These are phyloP conservation scores for Colletes latitarsis DNA, from an alignment of 1,140 invertebrate genomes.

Conservation along the genomic window DNA sequence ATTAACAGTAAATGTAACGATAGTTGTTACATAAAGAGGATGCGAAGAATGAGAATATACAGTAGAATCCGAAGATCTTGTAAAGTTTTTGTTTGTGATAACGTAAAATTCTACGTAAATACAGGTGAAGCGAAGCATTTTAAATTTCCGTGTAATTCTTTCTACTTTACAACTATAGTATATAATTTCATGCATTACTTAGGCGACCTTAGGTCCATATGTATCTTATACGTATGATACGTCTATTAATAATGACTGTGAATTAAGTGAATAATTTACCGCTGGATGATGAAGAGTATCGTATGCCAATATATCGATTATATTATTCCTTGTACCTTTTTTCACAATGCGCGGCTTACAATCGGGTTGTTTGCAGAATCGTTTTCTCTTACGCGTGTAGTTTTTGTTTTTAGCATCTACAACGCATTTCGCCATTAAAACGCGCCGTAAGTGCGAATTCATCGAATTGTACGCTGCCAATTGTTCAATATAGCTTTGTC, in stretches of 20 bases:
- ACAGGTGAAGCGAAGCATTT: too few species aligned
- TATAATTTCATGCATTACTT: too few species aligned
- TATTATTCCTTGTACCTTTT: conserved; percentile 62
- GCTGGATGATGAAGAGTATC: conserved; percentile 75
- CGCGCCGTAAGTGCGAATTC: conserved; percentile 72
- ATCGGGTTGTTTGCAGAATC: conserved; percentile 49
- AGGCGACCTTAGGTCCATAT: too few species aligned
- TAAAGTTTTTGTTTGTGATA: too few species aligned
- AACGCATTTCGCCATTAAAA: conserved; percentile 74
- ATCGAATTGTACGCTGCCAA: conserved; percentile 76
- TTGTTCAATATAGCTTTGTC: conserved; percentile 75
- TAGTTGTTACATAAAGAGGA: too few species aligned
- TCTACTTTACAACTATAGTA: too few species aligned
- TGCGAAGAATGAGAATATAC: too few species aligned
- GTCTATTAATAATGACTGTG: too few species aligned
- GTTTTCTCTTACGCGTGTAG: conserved; percentile 64
- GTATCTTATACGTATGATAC: too few species aligned
- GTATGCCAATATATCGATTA: conserved; percentile 75
- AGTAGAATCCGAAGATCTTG: too few species aligned
- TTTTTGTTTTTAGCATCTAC: conserved; percentile 73
- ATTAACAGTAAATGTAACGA: conserved; percentile 1
- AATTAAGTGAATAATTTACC: conserved; percentile 58
- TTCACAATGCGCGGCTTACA: conserved; percentile 45
- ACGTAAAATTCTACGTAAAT: too few species aligned
- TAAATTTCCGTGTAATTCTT: too few species aligned